These are phyloP conservation scores for Brachionus koreanus DNA, from an alignment of 1,140 invertebrate species.

Conservation along the genomic window DNA sequence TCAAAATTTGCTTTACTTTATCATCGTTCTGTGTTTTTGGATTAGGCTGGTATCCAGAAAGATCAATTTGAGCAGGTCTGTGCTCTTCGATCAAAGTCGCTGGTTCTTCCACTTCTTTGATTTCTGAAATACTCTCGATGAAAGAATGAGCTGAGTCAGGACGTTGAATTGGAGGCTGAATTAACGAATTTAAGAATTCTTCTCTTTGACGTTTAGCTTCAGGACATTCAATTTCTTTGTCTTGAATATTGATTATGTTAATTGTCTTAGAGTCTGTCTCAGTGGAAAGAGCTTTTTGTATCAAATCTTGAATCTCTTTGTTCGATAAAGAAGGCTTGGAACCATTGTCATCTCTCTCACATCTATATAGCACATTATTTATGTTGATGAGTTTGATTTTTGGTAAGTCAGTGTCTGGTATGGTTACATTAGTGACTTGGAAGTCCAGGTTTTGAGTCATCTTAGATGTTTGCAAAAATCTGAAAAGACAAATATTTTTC, in stretches of 20 bases:
- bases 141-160: not conserved
- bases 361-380: slow-evolving; percentile 26
- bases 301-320: not conserved
- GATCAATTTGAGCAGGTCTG: not conserved
- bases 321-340: not conserved
- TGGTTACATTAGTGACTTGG: not conserved
- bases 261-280: not conserved
- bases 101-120: slow-evolving; percentile 8
- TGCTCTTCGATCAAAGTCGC: not conserved
- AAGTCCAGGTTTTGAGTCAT: not conserved
- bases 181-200: not conserved
- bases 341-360: not conserved
- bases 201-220: not conserved
- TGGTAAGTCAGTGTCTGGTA: slow-evolving; percentile 1
- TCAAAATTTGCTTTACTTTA: slow-evolving; percentile 1
- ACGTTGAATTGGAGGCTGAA: not conserved
- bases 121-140: slow-evolving; percentile 15
- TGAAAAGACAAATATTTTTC: not conserved
- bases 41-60: slow-evolving; percentile 12
- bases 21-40: not conserved
- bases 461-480: not conserved
- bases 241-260: slow-evolving; percentile 10
- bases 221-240: not conserved
- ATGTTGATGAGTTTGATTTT: slow-evolving; percentile 27
- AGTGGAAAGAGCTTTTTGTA: not conserved